phyloP scores from a whole-genome alignment of 2,888 invertebrate genomes.

The Antheraea assamensis region DNA sequence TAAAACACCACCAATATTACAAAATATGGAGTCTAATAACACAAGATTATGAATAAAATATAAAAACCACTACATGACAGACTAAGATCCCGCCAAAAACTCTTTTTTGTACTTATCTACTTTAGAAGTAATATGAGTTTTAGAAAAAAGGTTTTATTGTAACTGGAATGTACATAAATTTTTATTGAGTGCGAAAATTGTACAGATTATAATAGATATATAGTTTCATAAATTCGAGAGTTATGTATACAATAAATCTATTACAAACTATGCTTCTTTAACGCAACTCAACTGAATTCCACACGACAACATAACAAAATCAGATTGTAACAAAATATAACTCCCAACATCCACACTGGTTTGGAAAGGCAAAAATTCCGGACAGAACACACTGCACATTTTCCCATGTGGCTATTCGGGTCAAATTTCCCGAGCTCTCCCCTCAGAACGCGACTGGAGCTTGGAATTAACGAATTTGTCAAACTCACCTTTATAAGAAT shows the following conservation, averaged over 20 bases:
- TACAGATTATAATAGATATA: background rate
- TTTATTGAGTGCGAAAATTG: too few species aligned
- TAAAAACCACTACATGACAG: too few species aligned
- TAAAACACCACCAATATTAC: too few species aligned
- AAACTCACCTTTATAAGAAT: conserved; percentile 66
- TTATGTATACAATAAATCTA: background rate
- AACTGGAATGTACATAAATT: too few species aligned
- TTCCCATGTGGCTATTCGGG: conserved; percentile 43
- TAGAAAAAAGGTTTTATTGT: too few species aligned
- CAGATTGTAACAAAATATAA: background rate
- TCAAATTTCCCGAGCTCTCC: conserved; percentile 32
- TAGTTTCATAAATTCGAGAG: background rate
- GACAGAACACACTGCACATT: conserved; percentile 41
- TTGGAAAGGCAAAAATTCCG: conserved; percentile 11
- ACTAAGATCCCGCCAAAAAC: too few species aligned
- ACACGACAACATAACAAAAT: background rate
- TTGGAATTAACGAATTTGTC: conserved; percentile 79
- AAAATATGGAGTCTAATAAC: too few species aligned
- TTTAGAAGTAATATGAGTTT: too few species aligned
- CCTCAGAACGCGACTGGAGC: conserved; percentile 35
- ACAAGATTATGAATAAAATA: too few species aligned
- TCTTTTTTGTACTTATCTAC: too few species aligned
- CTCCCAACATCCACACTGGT: background rate
- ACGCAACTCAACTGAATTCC: background rate
- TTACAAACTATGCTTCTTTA: background rate